Evolutionary conservation across 2,113 vertebrate species (phyloP), one percentile per base, ranked within the genome.

Genomic region (Myodes glareolus): DNA sequence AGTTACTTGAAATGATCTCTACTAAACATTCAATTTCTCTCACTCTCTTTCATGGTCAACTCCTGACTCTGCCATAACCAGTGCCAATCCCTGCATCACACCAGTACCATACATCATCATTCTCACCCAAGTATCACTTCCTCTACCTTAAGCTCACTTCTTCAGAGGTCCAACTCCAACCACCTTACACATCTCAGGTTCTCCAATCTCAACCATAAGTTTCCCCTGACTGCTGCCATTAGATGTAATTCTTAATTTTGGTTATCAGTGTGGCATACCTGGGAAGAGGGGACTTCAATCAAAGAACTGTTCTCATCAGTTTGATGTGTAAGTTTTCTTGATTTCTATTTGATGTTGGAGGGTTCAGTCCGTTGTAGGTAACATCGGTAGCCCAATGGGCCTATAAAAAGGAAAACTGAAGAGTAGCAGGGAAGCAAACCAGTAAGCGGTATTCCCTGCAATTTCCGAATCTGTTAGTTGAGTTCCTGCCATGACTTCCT

Each of bases 41-140:
- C 14, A 2, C 2, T 31, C 12, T 0, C 0, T 31, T 36, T 10
- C 17, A 1, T 0, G 0, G 25, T 21, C 50, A 11, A 11, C 6
- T 45, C 85, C 33, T 21, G 36, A 31, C 14, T 33, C 21, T 39
- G 23, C 12, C 1, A 2, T 1, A 31, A 36, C 0, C 55, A 6
- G 21, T 3, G 0, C 7, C 2, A 47, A 68, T 11, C 23, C 36
- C 23, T 61, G 3, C 4, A 4, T 6, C 17, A 4, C 2, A 16
- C 25, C 39, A 25, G 33, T 31, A 8, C 39, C 7, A 0, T 4
- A 29, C 4, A 3, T 25, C 50, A 3, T 61, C 2, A 2, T 42
- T 36, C 4, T 5, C 31, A 39, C 1, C 9, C 42, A 33, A 36
- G 12, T 16, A 11, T 17, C 42, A 13, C 3, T 42, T 55, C 21